phyloP scores from a whole-genome alignment of 1,140 invertebrate species.

The Drosophila nebulosa region DNA sequence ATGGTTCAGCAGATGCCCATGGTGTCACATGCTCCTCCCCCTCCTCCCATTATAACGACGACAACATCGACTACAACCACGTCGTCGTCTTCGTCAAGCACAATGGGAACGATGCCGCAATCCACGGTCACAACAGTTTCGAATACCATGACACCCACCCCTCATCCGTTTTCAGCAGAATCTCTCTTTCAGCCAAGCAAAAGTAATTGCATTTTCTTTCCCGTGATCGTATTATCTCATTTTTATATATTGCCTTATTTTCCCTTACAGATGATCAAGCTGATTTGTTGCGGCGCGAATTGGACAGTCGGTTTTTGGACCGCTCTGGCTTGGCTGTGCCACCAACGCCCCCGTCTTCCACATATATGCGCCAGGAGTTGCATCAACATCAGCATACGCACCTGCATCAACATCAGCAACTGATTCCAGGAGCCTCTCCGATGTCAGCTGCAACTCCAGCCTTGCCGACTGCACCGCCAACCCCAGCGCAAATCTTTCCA shows the following conservation, averaged over 20 bases:
- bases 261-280: constrained; percentile 85
- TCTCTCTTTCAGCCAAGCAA: constrained; percentile 92
- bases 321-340: constrained; percentile 74
- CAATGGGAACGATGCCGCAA: constrained; percentile 18
- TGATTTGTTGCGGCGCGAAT: constrained; percentile 93
- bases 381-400: constrained; percentile 95
- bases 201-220: too few species aligned
- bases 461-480: constrained; percentile 69
- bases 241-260: constrained; percentile 4
- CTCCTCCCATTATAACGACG: constrained; percentile 39
- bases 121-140: constrained; percentile 78
- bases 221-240: constrained; percentile 62
- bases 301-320: constrained; percentile 93
- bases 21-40: constrained; percentile 29
- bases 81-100: constrained; percentile 39
- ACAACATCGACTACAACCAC: constrained; percentile 42
- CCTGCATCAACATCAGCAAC: constrained; percentile 91
- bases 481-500: constrained; percentile 82
- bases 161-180: constrained; percentile 91
- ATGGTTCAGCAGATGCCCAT: constrained; percentile 29
- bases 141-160: constrained; percentile 78
- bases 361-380: constrained; percentile 91
- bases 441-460: constrained; percentile 87
- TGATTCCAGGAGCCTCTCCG: constrained; percentile 87
- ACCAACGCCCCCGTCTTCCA: constrained; percentile 79